Evolutionary conservation across 2,797 vertebrate genomes (phyloP), one percentile per base, ranked within the genome.

Genomic region (Melanotaenia trifasciata): DNA sequence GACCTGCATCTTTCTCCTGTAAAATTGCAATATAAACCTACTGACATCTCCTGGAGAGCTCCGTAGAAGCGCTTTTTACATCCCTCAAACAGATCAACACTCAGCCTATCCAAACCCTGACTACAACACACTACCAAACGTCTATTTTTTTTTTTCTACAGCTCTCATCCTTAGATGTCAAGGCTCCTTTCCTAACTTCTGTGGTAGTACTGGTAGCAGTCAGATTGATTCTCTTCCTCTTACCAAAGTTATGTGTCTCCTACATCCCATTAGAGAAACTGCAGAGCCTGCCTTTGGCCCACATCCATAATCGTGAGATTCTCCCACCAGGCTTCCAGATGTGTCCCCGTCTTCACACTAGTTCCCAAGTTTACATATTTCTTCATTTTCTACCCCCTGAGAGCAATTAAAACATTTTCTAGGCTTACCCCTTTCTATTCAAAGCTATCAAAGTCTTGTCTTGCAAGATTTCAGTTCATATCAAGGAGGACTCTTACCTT

Each of bases 371-470:
- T 82, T 85, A 74, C 66, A 74, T 54, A 68, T 71, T 68, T 58
- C 72, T 71, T 74, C 35, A 40, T 30, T 38, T 38, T 74, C 45
- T 64, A 58, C 30, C 74, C 45, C 28, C 10, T 81, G 83, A 85
- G 69, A 70, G 76, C 80, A 86, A 82, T 89, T 84, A 80, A 76
- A 79, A 51, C 43, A 32, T 58, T 63, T 64, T 60, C 50, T 70
- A 71, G 4, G 13, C 56, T 35, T 32, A 26, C 40, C 26, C 38
- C 36, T 76, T 60, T 40, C 58, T 56, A 64, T 79, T 72, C 70
- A 81, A 61, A 81, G 73, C 69, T 80, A 64, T 82, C 79, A 83
- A n/a, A 76, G 51, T 74, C 59, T 69, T 76, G 76, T 74, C 78
- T 78, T 60, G 50, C 81, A 73, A 76, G 65, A 83, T 83, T 77